Evolutionary conservation across 2,113 vertebrate species (phyloP).

Genomic region (Cephalopterus ornatus): DNA sequence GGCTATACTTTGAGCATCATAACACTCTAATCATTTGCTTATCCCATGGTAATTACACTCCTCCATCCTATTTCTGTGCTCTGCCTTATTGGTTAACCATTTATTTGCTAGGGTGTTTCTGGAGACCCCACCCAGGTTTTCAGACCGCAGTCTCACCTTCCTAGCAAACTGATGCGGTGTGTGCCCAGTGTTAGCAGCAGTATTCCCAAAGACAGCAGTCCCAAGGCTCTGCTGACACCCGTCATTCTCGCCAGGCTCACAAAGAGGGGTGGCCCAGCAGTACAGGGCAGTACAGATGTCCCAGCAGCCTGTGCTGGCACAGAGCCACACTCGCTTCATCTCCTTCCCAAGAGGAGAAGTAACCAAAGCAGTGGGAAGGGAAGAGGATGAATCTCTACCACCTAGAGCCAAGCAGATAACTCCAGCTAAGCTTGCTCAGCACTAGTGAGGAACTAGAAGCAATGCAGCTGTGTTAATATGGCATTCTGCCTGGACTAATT

Average conservation of each 20-base stretch:
- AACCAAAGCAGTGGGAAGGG: not conserved
- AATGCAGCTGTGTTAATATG: not conserved
- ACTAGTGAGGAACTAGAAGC: not conserved
- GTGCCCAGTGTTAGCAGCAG: not conserved
- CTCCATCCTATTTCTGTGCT: constrained; percentile 25
- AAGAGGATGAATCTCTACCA: not conserved
- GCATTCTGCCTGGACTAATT: constrained; percentile 16
- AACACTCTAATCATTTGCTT: constrained; percentile 63
- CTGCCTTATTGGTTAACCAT: constrained; percentile 44
- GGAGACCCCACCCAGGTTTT: not conserved
- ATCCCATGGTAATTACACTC: constrained; percentile 61
- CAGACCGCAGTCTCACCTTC: not conserved
- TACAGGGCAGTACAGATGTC: not conserved
- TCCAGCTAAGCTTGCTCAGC: constrained; percentile 10
- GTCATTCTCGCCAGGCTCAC: not conserved
- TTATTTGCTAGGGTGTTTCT: constrained; percentile 18
- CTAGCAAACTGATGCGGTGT: not conserved
- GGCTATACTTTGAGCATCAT: constrained; percentile 64
- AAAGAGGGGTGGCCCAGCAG: not conserved
- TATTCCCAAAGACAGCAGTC: not conserved
- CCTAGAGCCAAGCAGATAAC: not conserved
- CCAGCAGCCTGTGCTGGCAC: not conserved
- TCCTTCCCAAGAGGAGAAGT: not conserved
- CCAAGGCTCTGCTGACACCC: not conserved
- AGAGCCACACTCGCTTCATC: not conserved